Conservation (phyloP, 2,797 vertebrate species). For the Enteromius mattozi region DNA sequence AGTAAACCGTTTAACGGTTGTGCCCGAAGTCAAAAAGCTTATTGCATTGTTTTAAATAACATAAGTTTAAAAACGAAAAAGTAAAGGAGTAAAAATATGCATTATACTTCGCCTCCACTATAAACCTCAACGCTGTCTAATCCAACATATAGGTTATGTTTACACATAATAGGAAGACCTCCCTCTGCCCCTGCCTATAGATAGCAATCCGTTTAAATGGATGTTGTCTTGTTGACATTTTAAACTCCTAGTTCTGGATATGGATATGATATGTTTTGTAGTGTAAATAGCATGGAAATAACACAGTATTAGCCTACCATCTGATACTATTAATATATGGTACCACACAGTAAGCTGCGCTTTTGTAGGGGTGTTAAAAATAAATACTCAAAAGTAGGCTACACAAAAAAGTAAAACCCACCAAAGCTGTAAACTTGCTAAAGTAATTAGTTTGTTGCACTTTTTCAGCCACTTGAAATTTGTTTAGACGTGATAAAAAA, state of each 20-base stretch:
- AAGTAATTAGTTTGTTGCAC: not conserved
- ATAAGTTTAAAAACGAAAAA: not conserved
- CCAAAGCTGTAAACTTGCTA: not conserved
- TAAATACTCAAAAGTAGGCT: not conserved
- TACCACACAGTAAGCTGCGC: not conserved
- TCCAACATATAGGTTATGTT: constrained; percentile 8
- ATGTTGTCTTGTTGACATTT: constrained; percentile 11
- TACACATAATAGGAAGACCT: not conserved
- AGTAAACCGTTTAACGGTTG: not conserved
- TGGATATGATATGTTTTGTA: not conserved
- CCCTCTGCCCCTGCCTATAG: not conserved
- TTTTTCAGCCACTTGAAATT: not conserved
- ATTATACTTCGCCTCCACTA: not conserved
- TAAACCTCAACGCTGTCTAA: not conserved
- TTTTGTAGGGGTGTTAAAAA: not conserved
- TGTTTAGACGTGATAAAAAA: not conserved
- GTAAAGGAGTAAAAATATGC: not conserved
- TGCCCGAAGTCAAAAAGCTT: not conserved
- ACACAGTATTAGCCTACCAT: not conserved
- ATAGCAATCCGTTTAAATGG: not conserved
- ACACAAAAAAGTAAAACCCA: not conserved
- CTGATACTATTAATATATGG: not conserved
- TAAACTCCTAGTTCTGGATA: not conserved
- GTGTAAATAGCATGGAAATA: not conserved
- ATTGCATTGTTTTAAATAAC: too few relatives aligned